Conservation (phyloP, 2,888 invertebrate species). For the Hofmannophila pseudospretella region DNA sequence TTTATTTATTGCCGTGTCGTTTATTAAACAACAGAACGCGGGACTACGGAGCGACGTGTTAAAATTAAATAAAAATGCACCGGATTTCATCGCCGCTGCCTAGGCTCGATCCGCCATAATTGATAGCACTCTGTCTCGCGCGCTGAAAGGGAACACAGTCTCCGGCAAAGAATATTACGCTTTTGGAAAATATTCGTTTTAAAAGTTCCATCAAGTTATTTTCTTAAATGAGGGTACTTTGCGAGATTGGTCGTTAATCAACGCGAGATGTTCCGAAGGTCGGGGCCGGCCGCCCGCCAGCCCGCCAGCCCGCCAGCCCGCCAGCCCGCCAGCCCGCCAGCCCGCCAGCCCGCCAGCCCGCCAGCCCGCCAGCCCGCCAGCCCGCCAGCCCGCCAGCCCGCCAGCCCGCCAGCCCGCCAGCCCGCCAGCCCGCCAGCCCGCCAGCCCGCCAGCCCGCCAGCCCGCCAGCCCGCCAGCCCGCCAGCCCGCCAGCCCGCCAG, state of each 20-base stretch:
- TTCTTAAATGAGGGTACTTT: slow-evolving; percentile 7
- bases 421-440: too few relatives aligned
- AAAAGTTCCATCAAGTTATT: slow-evolving; percentile 6
- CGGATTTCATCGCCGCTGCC: slow-evolving; percentile 5
- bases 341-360: too few relatives aligned
- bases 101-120: slow-evolving; percentile 6
- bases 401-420: too few relatives aligned
- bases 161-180: slow-evolving; percentile 1
- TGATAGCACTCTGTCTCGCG: slow-evolving; percentile 10
- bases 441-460: too few relatives aligned
- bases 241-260: slow-evolving; percentile 7
- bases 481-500: too few relatives aligned
- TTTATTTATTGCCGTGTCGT: slow-evolving; percentile 13
- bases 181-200: slow-evolving; percentile 1
- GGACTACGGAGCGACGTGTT: slow-evolving; percentile 8
- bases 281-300: too few relatives aligned
- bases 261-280: neutral
- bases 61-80: slow-evolving; percentile 10
- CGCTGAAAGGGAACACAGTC: neutral
- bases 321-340: too few relatives aligned
- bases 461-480: too few relatives aligned
- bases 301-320: too few relatives aligned
- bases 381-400: too few relatives aligned
- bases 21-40: slow-evolving; percentile 11
- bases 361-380: too few relatives aligned